Conservation (phyloP, 2,888 invertebrate species). For the Unio delphinus region DNA sequence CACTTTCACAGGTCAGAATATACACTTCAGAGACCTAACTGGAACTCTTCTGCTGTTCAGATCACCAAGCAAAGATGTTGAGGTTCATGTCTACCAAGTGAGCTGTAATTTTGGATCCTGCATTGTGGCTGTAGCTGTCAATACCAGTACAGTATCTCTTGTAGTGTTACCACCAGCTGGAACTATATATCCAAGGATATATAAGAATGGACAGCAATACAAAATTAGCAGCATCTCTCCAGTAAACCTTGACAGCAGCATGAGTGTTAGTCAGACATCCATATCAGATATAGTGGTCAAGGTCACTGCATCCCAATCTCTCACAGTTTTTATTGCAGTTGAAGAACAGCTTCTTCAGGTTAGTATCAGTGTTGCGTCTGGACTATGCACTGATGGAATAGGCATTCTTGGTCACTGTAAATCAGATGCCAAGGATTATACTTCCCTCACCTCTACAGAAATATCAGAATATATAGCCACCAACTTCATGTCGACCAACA, state of each 20-base stretch:
- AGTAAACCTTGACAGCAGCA: slow-evolving; percentile 11
- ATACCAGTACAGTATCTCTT: slow-evolving; percentile 18
- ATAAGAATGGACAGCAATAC: slow-evolving; percentile 20
- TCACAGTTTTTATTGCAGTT: slow-evolving; percentile 17
- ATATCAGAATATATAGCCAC: slow-evolving; percentile 16
- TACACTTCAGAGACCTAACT: slow-evolving; percentile 29
- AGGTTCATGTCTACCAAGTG: slow-evolving; percentile 42
- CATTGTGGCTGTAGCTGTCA: slow-evolving; percentile 39
- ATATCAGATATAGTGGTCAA: slow-evolving; percentile 27
- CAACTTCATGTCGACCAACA: slow-evolving; percentile 21
- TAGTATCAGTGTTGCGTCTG: slow-evolving; percentile 16
- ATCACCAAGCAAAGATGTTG: slow-evolving; percentile 16
- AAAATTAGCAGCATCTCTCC: slow-evolving; percentile 11
- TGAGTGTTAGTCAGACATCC: slow-evolving; percentile 22
- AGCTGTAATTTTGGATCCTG: slow-evolving; percentile 48
- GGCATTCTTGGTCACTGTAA: slow-evolving; percentile 44
- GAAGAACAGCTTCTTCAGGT: slow-evolving; percentile 36
- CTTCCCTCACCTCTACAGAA: slow-evolving; percentile 22
- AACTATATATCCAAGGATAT: slow-evolving; percentile 29
- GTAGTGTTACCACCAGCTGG: slow-evolving; percentile 37
- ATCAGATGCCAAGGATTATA: slow-evolving; percentile 22
- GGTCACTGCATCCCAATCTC: slow-evolving; percentile 16
- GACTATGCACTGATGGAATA: slow-evolving; percentile 26
- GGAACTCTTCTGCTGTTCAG: slow-evolving; percentile 34
- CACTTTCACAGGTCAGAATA: slow-evolving; percentile 44